A percentile compares a stretch with the other conserved stretches of the same genome.
phyloP scores from a whole-genome alignment of 37 sponge, comb jelly and placozoan genomes.

The Crambe crambe region DNA sequence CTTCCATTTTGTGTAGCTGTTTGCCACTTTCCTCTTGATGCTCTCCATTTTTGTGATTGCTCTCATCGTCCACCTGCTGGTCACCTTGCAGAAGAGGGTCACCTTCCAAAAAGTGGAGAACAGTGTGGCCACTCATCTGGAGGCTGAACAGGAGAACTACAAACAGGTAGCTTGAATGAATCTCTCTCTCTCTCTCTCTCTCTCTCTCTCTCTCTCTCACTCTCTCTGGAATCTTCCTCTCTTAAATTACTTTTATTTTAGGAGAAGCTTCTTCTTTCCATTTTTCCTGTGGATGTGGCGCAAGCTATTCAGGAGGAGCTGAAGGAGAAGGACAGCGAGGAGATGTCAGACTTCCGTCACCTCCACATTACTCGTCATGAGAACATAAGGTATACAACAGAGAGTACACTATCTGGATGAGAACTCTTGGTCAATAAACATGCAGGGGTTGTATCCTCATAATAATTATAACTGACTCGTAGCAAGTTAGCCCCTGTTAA shows the following conservation, averaged over 20 bases:
- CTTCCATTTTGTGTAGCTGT: not conserved
- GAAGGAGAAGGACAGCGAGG: not conserved
- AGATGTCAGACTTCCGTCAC: slow-evolving; percentile 15
- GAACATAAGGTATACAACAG: slow-evolving; percentile 67
- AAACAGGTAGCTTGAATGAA: slow-evolving; percentile 25
- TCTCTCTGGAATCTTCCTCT: too few species aligned
- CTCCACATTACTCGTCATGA: slow-evolving; percentile 37
- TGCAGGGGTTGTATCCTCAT: too few species aligned
- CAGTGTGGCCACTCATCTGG: slow-evolving; percentile 17
- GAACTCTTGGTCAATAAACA: too few species aligned
- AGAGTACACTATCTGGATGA: too few species aligned
- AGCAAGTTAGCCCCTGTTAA: too few species aligned
- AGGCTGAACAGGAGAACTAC: slow-evolving; percentile 19
- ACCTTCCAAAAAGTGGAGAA: slow-evolving; percentile 30
- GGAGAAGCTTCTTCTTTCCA: slow-evolving; percentile 48
- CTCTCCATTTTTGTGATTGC: not conserved
- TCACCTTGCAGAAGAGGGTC: slow-evolving; percentile 8
- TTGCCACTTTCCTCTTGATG: not conserved
- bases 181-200: not conserved
- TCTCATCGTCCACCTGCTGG: slow-evolving; percentile 15
- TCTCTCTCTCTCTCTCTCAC: too few species aligned
- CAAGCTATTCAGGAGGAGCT: slow-evolving; percentile 19
- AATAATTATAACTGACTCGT: too few species aligned
- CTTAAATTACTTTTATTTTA: slow-evolving; percentile 6
- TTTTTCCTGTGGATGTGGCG: slow-evolving; percentile 39